Evolutionary conservation across 2,113 vertebrate genomes (phyloP).

Genomic region (Neolamprologus hecqui): DNA sequence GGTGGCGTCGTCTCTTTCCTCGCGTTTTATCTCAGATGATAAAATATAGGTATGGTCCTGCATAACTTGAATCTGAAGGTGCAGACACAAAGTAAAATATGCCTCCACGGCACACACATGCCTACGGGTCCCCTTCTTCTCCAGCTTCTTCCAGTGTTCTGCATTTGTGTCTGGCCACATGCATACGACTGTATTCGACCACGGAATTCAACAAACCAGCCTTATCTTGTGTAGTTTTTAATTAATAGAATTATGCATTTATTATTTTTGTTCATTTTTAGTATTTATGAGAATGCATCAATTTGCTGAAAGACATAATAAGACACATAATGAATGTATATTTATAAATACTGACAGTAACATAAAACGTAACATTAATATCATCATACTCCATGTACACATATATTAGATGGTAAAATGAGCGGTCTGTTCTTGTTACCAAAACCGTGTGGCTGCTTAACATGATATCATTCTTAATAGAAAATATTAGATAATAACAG

Average conservation of each 20-base stretch:
- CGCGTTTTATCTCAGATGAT: not conserved
- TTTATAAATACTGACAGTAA: not conserved
- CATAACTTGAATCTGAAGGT: not conserved
- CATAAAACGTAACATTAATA: not conserved
- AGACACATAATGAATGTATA: not conserved
- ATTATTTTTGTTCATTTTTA: not conserved
- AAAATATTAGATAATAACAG: not conserved
- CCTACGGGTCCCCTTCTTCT: not conserved
- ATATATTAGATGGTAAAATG: not conserved
- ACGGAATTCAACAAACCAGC: not conserved
- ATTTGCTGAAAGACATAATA: not conserved
- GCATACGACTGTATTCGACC: not conserved
- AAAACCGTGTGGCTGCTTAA: not conserved
- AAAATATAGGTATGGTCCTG: not conserved
- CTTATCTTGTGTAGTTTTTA: not conserved
- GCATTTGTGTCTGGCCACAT: not conserved
- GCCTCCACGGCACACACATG: not conserved
- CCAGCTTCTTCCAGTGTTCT: not conserved
- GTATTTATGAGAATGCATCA: rapidly evolving
- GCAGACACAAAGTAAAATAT: not conserved
- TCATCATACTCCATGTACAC: not conserved
- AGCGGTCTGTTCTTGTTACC: not conserved
- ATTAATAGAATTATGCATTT: not conserved
- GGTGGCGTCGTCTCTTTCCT: not conserved
- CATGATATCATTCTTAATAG: not conserved